Base-by-base conservation (phyloP, 2,113 vertebrate species). In the Puntigrus tetrazona region DNA sequence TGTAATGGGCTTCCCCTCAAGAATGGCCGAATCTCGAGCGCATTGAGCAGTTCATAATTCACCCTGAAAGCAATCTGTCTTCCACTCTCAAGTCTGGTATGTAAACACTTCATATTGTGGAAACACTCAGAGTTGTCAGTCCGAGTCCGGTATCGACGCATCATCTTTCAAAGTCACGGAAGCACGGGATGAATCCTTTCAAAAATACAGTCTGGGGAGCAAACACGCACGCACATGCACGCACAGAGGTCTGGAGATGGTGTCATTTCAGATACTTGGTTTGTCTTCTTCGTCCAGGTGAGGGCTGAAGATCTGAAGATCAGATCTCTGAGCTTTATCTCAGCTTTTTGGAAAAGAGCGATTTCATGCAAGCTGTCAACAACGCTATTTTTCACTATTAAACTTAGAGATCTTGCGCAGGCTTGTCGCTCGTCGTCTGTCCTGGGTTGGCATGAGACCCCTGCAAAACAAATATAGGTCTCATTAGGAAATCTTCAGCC, bases 31-130 rank as follows among this genome's bases (percentile, higher is more conserved):
- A 91, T 89, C 92, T 90, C 87, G 88, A 90, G 90, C 89, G 89
- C 91, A 92, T 91, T 91, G 90, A 91, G 89, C 88, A 90, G 91
- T 93, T 89, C 92, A 94, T 92, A 93, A 93, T 94, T 94, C 91
- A 93, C 91, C 89, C 89, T 34, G 67, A 89, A 87, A 91, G 83
- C 77, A 80, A 92, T 92, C 88, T 55, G 88, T 89, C 91, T 89
- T 87, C 89, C 88, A 87, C 70, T 93, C 90, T 90, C 78, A 59
- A 88, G 87, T 72, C 88, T 84, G 90, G 84, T 85, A 88, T 88
- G 91, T 91, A 93, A 93, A 93, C 90, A 91, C 85, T 87, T 47
- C 83, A 84, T 86, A n/a, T 89, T 89, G 88, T 90, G 84, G 88
- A 90, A 91, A 90, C 74, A 59, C 86, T 86, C 5, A 38, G 55